These are phyloP conservation scores for Pelagia noctiluca DNA, from an alignment of 30 jellyfish, hydroid and myxozoan genomes.

Conservation along the genomic window DNA sequence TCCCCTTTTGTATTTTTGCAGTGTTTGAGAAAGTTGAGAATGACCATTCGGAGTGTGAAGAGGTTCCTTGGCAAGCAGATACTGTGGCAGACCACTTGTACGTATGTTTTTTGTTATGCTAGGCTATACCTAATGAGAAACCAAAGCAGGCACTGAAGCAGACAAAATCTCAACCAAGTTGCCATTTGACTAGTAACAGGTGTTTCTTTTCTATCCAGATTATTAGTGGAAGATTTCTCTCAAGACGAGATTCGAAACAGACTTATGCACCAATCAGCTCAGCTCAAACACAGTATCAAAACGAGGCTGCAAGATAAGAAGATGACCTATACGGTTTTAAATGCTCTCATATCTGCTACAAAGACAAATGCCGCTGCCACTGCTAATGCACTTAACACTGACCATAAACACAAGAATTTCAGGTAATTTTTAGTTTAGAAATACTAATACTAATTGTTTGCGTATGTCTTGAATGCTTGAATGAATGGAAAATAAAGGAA, in stretches of 20 bases:
- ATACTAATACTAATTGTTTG: no score
- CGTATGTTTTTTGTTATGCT: no score
- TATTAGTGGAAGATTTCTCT: neutral
- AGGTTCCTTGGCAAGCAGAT: constrained; percentile 35
- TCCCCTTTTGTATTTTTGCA: neutral
- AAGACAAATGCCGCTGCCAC: constrained; percentile 56
- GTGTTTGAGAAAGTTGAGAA: constrained; percentile 62
- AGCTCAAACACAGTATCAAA: constrained; percentile 66
- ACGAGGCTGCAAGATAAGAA: constrained; percentile 59
- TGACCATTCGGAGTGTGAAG: constrained; percentile 44
- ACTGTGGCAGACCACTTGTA: constrained; percentile 29
- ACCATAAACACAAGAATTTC: constrained; percentile 14
- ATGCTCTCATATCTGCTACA: constrained; percentile 69
- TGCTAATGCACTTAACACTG: constrained; percentile 52
- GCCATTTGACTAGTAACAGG: neutral
- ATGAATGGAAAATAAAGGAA: no score
- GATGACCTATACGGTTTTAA: constrained; percentile 78
- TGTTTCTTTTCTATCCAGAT: constrained; percentile 6
- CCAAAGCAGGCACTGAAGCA: no score
- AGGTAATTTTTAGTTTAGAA: neutral
- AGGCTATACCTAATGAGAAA: no score
- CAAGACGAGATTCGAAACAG: constrained; percentile 20
- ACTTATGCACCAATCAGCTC: constrained; percentile 77
- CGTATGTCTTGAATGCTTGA: no score
- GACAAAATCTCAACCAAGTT: no score